phyloP scores from a whole-genome alignment of 2,797 vertebrate species.

The Poecilia picta region DNA sequence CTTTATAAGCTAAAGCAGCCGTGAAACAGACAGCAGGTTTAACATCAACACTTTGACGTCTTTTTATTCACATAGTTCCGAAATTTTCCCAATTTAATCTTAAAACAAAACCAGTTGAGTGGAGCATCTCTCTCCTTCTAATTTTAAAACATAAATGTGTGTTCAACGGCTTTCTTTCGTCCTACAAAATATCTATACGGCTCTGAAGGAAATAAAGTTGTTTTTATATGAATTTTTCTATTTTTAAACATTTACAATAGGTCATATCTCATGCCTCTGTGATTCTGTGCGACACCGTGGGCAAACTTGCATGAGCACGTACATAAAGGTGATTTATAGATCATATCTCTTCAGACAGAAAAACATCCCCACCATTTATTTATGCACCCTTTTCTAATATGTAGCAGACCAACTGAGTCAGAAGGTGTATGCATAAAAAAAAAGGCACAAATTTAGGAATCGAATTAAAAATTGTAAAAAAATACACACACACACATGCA shows the following conservation, averaged over 20 bases:
- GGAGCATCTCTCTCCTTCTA: neutral
- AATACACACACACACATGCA: constrained; percentile 36
- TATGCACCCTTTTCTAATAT: constrained; percentile 5
- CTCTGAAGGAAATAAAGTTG: neutral
- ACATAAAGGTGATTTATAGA: constrained; percentile 26
- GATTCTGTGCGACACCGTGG: constrained; percentile 7
- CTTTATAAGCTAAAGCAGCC: neutral
- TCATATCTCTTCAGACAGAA: constrained; percentile 18
- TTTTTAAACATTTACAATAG: constrained; percentile 15
- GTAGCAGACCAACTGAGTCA: neutral
- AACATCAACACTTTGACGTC: neutral
- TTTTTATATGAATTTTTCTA: neutral
- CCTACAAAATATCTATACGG: neutral
- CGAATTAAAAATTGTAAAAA: neutral
- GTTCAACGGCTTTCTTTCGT: neutral
- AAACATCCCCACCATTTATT: neutral
- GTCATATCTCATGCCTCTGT: constrained; percentile 2
- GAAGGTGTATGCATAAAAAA: neutral
- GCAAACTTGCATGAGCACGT: constrained; percentile 5
- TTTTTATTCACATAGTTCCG: neutral
- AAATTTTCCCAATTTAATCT: neutral
- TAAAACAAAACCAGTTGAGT: neutral
- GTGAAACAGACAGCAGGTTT: neutral
- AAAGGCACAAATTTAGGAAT: neutral
- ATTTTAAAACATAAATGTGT: neutral